Percentiles rank a stretch among this genome's conserved stretches.
These are phyloP conservation scores for Acleris laterana DNA, from an alignment of 2,888 invertebrate species.

Conservation along the genomic window DNA sequence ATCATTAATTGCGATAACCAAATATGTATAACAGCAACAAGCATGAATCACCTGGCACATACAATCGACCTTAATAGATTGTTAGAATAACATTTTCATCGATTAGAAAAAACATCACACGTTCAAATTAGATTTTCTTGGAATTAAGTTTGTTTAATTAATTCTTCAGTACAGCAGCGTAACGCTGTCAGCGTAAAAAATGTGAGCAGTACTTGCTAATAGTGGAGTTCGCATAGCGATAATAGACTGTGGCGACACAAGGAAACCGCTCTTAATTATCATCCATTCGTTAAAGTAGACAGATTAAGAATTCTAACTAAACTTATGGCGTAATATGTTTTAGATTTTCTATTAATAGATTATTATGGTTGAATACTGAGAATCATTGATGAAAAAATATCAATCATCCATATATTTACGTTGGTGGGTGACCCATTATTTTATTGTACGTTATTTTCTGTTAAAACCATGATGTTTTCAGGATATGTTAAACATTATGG, in stretches of 20 bases:
- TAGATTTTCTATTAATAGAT: not conserved
- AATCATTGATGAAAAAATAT: not conserved
- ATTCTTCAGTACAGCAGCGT: not conserved
- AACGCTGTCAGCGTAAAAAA: not conserved
- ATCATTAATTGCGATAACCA: no score
- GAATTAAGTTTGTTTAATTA: not conserved
- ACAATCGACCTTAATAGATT: no score
- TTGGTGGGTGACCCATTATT: no score
- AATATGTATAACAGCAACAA: no score
- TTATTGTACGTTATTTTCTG: no score
- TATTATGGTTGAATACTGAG: not conserved
- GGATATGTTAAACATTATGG: no score
- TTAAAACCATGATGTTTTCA: no score
- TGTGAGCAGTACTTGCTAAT: slow-evolving; percentile 7
- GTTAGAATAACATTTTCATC: no score
- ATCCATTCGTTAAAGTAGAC: slow-evolving; percentile 38
- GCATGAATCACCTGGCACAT: no score
- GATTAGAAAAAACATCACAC: no score
- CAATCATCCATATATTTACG: no score
- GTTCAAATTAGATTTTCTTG: no score
- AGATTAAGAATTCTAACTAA: slow-evolving; percentile 29
- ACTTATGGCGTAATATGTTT: slow-evolving; percentile 14
- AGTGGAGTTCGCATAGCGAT: slow-evolving; percentile 33
- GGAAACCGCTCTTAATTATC: slow-evolving; percentile 47
- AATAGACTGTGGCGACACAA: slow-evolving; percentile 41